phyloP scores from a whole-genome alignment of 2,113 vertebrate species.

The Riparia riparia region DNA sequence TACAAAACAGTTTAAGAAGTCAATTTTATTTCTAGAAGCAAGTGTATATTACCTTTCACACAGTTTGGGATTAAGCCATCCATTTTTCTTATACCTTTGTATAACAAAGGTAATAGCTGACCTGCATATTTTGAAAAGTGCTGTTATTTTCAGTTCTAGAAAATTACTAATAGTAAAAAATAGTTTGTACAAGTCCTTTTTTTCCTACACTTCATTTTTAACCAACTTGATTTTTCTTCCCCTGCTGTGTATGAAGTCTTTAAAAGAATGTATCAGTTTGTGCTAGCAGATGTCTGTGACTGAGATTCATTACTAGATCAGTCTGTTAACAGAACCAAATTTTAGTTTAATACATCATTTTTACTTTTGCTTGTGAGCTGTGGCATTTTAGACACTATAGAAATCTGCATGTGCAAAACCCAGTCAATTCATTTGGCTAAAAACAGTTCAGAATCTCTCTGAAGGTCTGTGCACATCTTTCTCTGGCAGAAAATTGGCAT shows the following conservation, averaged over 20 bases:
- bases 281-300: background rate
- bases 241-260: background rate
- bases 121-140: background rate
- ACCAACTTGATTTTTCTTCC: background rate
- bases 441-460: background rate
- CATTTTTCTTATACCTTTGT: background rate
- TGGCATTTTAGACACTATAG: background rate
- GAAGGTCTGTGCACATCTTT: background rate
- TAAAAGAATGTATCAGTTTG: background rate
- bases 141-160: background rate
- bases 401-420: background rate
- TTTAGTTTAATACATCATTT: background rate
- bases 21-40: background rate
- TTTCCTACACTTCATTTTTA: background rate
- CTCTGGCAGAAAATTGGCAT: conserved; percentile 5
- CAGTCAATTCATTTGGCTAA: background rate
- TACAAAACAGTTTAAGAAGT: background rate
- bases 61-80: background rate
- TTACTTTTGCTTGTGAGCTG: background rate
- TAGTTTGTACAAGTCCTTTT: background rate
- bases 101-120: background rate
- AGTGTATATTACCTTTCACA: background rate
- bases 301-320: background rate
- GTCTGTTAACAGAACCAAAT: background rate
- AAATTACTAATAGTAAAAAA: background rate